Evolutionary conservation across 2,113 vertebrate species (phyloP).

Genomic region (Ameiurus melas): DNA sequence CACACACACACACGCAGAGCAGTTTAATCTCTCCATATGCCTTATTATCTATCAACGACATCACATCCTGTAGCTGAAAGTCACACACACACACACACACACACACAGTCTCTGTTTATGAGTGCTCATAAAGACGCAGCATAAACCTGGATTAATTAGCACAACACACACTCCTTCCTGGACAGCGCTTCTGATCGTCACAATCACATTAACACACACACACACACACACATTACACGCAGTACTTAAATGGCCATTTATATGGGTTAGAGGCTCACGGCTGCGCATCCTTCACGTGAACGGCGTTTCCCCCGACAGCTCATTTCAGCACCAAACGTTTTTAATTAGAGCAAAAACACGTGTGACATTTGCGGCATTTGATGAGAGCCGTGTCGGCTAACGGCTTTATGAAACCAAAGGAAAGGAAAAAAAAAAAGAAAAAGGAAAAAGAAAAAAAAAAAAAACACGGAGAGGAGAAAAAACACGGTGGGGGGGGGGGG

Average conservation of each 20-base stretch:
- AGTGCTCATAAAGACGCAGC: conserved; percentile 90
- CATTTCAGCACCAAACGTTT: conserved; percentile 88
- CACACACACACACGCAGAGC: conserved; percentile 9
- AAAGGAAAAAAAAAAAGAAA: too few relatives aligned
- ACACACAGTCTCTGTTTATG: conserved; percentile 81
- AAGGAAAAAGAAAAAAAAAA: too few relatives aligned
- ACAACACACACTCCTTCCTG: conserved; percentile 95
- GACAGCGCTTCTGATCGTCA: conserved; percentile 98
- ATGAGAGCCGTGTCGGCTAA: conserved; percentile 64
- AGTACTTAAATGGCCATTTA: conserved; percentile 99
- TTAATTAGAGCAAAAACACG: conserved; percentile 93
- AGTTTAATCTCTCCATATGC: conserved; percentile 28
- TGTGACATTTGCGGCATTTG: conserved; percentile 65
- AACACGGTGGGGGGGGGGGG: too few relatives aligned
- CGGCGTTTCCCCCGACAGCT: conserved; percentile 96
- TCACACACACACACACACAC: conserved; percentile 46
- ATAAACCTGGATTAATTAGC: conserved; percentile 95
- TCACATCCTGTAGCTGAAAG: neutral
- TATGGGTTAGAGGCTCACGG: conserved; percentile 99
- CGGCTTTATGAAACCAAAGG: conserved; percentile 64
- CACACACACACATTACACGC: conserved; percentile 98
- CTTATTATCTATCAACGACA: neutral
- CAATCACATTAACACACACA: conserved; percentile 88
- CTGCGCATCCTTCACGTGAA: conserved; percentile 97
- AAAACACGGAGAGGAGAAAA: too few relatives aligned